Evolutionary conservation across 1,140 invertebrate species (phyloP), one percentile per base, ranked within the genome.

Genomic region (Sitobion miscanthi): DNA sequence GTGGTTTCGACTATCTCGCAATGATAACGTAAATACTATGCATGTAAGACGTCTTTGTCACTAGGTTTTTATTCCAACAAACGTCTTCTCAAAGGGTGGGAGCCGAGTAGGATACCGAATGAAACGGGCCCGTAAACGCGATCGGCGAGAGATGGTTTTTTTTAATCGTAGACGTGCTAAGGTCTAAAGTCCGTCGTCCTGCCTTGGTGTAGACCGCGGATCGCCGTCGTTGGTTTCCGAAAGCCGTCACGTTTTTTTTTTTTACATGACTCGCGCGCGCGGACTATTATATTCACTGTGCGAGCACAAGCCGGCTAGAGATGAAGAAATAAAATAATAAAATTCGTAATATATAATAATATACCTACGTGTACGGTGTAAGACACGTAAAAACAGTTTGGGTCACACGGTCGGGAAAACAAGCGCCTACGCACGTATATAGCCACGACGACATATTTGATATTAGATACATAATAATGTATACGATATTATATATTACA

Each of bases 381-480:
- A 54, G 21, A 42, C 20, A 49, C 42, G 38, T 62, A 91, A 77
- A 82, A 77, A 91, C 45, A 42, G 57, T 47, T 69, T 77, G 62
- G 91, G 91, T 92, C 91, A 92, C 91, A 92, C 91, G 91, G 91
- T 92, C 62, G 86, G 47, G 30, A 54, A 88, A 35, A 85, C 6
- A 11, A 49, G 25, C 91, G 77, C 25, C 30, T 49, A 92, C 47
- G 49, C 38, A 77, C 62, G 62, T 77, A 77, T n/a, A 25, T 23
- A 54, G 52, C 20, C 52, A n/a, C 30, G 30, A n/a, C 62, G 62
- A 77, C 62, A 77, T 77, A 77, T n/a, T 77, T 77, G 62, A 77
- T 77, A 77, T 77, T 77, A 77, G 62, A 77, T 77, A 77, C 62
- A 77, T n/a, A 77, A 20, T 77, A 77, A 77, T 77, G 62, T 77